Base-by-base conservation (phyloP, 37 sponge, comb jelly and placozoan genomes). In the Hormiphora californensis region DNA sequence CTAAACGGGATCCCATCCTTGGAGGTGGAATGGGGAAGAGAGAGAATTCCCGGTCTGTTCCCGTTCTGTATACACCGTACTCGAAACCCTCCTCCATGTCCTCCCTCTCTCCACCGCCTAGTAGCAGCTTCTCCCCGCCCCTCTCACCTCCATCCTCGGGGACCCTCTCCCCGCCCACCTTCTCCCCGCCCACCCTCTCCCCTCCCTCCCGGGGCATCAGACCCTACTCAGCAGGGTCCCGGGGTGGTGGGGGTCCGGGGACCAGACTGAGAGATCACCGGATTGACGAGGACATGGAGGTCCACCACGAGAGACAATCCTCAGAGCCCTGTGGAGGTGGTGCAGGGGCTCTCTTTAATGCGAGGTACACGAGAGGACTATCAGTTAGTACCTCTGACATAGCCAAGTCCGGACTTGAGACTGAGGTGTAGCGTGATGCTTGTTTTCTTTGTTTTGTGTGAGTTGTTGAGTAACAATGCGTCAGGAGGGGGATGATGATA, bases 351-450 rank as follows among this genome's bases (percentile, higher is more conserved):
- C n/a, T n/a, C n/a, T n/a, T n/a, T n/a, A 46, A 73, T 33, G 43
- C 43, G 81, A n/a, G 81, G 23, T 73, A 73, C 81, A 33, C 40
- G 44, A 39, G 81, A 46, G 81, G 39, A 4, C 41, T 73, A 27
- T 73, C 81, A 22, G 39, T 37, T 46, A 73, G 81, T 21, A 27
- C 81, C 5, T 36, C 25, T 7, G 81, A 73, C 46, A 73, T 73
- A 33, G 43, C n/a, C 81, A 73, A n/a, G 17, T 25, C 32, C 25
- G 81, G 81, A 21, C 44, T 73, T 8, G 81, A 73, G 46, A 73
- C 81, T 40, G 81, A 73, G 46, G 81, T 73, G 32, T 65, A 57
- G 59, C n/a, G n/a, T n/a, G n/a, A n/a, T n/a, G n/a, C n/a, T n/a
- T n/a, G n/a, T n/a, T n/a, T n/a, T n/a, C n/a, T n/a, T n/a, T n/a